These are phyloP conservation scores for Pinna nobilis DNA, from an alignment of 1,140 invertebrate genomes.

Conservation along the genomic window DNA sequence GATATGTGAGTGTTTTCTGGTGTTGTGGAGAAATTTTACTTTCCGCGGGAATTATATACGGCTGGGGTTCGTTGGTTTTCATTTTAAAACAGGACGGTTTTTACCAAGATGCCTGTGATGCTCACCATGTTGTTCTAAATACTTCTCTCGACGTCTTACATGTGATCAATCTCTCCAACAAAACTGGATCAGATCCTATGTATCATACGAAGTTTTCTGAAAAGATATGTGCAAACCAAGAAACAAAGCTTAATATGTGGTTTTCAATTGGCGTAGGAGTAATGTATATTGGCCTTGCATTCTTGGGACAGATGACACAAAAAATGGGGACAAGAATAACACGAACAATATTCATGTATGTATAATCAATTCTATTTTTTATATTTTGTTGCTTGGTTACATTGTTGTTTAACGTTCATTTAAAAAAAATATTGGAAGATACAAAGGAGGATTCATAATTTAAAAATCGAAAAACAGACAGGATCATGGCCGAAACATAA, in stretches of 20 bases:
- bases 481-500: too few relatives aligned
- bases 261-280: slow-evolving; percentile 60
- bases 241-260: slow-evolving; percentile 52
- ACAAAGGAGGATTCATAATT: neutral
- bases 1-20: slow-evolving; percentile 46
- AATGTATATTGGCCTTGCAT: slow-evolving; percentile 57
- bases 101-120: slow-evolving; percentile 36
- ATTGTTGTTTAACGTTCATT: too few relatives aligned
- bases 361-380: slow-evolving; percentile 21
- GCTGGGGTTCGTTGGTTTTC: slow-evolving; percentile 61
- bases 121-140: neutral
- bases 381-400: too few relatives aligned
- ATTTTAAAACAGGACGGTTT: slow-evolving; percentile 55
- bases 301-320: slow-evolving; percentile 57
- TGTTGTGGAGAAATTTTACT: slow-evolving; percentile 50
- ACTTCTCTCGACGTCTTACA: neutral
- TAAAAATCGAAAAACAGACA: neutral
- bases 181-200: neutral
- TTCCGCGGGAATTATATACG: slow-evolving; percentile 57
- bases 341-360: slow-evolving; percentile 57
- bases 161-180: neutral
- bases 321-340: slow-evolving; percentile 57
- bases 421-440: too few relatives aligned
- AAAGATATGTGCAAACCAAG: slow-evolving; percentile 44
- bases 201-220: too few relatives aligned